phyloP scores from a whole-genome alignment of 2,113 vertebrate genomes.

The Bufo gargarizans region DNA sequence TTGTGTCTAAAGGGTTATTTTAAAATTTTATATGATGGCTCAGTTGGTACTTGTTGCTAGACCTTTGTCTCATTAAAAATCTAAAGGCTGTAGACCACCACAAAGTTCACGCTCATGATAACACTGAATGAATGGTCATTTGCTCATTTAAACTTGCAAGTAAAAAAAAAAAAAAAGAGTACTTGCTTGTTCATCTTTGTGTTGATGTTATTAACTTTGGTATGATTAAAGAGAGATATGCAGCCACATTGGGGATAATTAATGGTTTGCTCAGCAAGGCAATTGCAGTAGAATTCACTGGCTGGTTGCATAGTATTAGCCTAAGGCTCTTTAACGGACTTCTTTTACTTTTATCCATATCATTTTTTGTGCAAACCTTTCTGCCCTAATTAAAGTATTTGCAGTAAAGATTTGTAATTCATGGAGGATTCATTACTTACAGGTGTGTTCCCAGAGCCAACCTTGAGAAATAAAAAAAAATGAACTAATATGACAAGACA shows the following conservation, averaged over 20 bases:
- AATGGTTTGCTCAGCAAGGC: slow-evolving; percentile 40
- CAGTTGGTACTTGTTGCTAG: not conserved
- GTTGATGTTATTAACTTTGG: slow-evolving; percentile 48
- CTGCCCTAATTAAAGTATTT: not conserved
- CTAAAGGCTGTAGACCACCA: not conserved
- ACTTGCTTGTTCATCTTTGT: slow-evolving; percentile 32
- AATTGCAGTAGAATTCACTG: slow-evolving; percentile 40
- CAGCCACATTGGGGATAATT: slow-evolving; percentile 29
- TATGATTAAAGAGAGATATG: slow-evolving; percentile 38
- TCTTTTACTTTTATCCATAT: slow-evolving; percentile 33
- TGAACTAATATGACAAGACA: not conserved
- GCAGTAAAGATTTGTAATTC: not conserved
- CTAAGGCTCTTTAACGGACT: slow-evolving; percentile 19
- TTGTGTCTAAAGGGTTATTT: not conserved
- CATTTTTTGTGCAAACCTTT: slow-evolving; percentile 13
- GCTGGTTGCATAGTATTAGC: slow-evolving; percentile 26
- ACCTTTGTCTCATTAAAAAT: not conserved
- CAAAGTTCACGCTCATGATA: not conserved
- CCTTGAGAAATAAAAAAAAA: not conserved
- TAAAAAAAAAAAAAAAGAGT: slow-evolving; percentile 34
- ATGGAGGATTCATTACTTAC: not conserved
- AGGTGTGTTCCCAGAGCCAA: not conserved
- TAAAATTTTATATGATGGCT: not conserved
- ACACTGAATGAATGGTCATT: not conserved
- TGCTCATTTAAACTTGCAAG: slow-evolving; percentile 3